Conservation (phyloP, 2,113 vertebrate species). For the Urocitellus parryii region DNA sequence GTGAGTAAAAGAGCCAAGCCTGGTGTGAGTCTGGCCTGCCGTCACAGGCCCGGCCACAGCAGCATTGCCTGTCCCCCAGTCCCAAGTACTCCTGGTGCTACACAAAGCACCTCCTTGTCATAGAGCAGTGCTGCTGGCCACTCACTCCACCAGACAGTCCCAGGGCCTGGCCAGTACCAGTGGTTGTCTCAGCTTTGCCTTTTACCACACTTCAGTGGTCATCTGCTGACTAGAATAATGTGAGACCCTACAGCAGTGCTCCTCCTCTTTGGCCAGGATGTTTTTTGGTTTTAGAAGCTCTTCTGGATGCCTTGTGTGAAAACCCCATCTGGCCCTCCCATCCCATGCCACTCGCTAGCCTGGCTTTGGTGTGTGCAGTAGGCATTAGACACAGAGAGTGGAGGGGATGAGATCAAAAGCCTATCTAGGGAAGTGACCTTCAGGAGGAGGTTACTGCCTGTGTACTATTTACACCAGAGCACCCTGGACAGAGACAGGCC, state of each 20-base stretch:
- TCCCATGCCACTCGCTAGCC: neutral
- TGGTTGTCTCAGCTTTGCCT: neutral
- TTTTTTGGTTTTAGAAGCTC: neutral
- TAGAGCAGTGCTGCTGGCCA: rapidly evolving
- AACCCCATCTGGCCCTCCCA: neutral
- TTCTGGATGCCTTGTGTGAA: neutral
- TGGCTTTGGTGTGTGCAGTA: no score
- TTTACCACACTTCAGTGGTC: neutral
- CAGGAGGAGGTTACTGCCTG: neutral
- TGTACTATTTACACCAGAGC: neutral
- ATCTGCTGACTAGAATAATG: neutral
- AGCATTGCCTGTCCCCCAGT: no score
- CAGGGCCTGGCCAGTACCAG: no score
- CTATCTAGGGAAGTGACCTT: neutral
- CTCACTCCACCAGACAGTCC: no score
- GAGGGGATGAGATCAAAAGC: neutral
- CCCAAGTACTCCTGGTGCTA: neutral
- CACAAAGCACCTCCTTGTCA: neutral
- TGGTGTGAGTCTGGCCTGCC: no score
- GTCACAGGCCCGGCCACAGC: neutral
- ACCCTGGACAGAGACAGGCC: no score
- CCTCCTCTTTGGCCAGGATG: neutral
- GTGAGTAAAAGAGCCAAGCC: neutral
- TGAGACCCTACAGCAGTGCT: neutral
- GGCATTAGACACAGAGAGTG: neutral